phyloP scores from a whole-genome alignment of 37 sponge, comb jelly and placozoan genomes.

The Cladorhizidae sp. region DNA sequence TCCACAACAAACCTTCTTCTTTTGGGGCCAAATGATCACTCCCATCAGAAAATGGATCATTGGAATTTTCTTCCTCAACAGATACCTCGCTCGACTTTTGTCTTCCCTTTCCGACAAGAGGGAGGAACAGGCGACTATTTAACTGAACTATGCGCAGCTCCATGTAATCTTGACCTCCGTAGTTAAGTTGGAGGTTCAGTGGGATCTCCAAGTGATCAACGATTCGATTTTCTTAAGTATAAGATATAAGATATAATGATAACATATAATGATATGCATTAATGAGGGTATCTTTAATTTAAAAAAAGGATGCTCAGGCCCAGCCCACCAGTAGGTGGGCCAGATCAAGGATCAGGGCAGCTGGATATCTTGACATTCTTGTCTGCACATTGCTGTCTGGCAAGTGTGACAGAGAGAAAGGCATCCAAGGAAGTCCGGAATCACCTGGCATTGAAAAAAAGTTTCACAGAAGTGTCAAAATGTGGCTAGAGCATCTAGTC shows the following conservation, averaged over 20 bases:
- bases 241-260: not conserved
- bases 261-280: constrained; percentile 21
- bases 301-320: too few species aligned
- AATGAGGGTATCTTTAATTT: too few species aligned
- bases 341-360: too few species aligned
- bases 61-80: constrained; percentile 24
- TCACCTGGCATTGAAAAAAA: too few species aligned
- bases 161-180: constrained; percentile 40
- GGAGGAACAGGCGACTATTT: constrained; percentile 15
- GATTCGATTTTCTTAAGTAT: constrained; percentile 38
- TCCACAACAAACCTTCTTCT: constrained; percentile 81
- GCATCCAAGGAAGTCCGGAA: too few species aligned
- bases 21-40: constrained; percentile 50
- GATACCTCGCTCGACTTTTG: not conserved
- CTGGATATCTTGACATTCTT: too few species aligned
- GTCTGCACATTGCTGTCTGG: too few species aligned
- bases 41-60: constrained; percentile 36
- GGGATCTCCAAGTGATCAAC: constrained; percentile 52
- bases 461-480: too few species aligned
- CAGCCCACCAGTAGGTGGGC: too few species aligned
- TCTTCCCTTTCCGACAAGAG: not conserved
- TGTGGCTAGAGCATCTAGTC: too few species aligned
- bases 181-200: constrained; percentile 64
- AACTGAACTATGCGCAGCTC: constrained; percentile 72
- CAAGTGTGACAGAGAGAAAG: too few species aligned